Base-by-base conservation (phyloP, 2,888 invertebrate genomes). In the Polia nebulosa region DNA sequence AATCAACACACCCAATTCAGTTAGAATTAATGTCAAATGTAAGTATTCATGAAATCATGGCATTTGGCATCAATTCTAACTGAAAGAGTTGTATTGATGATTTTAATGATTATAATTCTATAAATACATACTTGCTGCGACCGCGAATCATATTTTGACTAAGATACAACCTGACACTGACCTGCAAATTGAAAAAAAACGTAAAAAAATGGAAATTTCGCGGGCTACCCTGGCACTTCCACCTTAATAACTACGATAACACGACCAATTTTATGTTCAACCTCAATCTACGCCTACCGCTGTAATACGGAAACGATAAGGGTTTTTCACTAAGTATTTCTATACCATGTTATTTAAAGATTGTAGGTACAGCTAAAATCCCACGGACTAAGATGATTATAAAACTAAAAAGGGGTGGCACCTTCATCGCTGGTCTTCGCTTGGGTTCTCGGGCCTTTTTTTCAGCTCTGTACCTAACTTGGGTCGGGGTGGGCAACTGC, bases 391-490 rank as follows among this genome's bases (percentile, higher is more conserved):
- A 27, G 1, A 69, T 34, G 25, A 45, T 39, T 0, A 32, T 53
- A 15, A 45, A 11, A 11, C 2, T 62, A 25, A 52, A 29, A 52
- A 45, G 29, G 8, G 25, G 61, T 17, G 20, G 13, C 7, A n/a
- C 8, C 1, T 51, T 8, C 20, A 15, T 64, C 25, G 44, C 65
- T 36, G 55, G 65, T 13, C 17, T 65, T 13, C 65, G 72, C 0
- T 56, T 29, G 20, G 29, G 72, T 25, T 71, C 71, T 0, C 44
- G 7, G 7, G 17, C 25, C 11, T 51, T 60, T 15, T 47, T 47
- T 36, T 76, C 75, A 6, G 45, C 59, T 6, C 29, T 64, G 1
- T 56, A 64, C 29, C 32, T 76, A 0, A 71, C 64, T 20, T 45
- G 55, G 32, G 20, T 60, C 20, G 64, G 59, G 9, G 65, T 64